Evolutionary conservation across 2,113 vertebrate genomes (phyloP), one percentile per base, ranked within the genome.

Genomic region (Rana temporaria): DNA sequence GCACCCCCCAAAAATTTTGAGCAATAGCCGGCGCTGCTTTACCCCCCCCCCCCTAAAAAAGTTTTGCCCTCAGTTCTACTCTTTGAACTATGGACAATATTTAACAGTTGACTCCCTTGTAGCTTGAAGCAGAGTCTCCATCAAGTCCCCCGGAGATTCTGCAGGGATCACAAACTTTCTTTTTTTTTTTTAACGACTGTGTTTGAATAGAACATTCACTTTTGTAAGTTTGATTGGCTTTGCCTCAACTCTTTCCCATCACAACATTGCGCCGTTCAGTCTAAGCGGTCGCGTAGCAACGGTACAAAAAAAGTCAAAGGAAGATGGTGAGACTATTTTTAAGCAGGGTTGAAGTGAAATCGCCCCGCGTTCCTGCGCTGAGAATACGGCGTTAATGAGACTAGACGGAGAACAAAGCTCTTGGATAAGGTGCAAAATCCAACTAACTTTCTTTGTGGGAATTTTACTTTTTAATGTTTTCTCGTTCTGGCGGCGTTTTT

Each of bases 371-470:
- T 19, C 63, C 60, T 77, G n/a, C 34, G 9, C 38, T 38, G 17
- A 71, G 6, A 34, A 60, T 55, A 56, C 15, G 15, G 48, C 63
- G 65, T 55, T 56, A 38, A 75, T 75, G 18, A 30, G n/a, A 38
- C 56, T 34, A 19, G 26, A 62, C 17, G 4, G 48, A 68, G 26
- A 68, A 79, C 64, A 79, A 55, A 22, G 77, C 64, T 69, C 42
- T 69, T 59, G 64, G 77, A 79, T 68, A 67, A 59, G 66, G 65
- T 59, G 22, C 55, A 79, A 34, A 34, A 66, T 75, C 63, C 65
- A 59, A 56, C 65, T 38, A 56, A 30, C 59, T 69, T 38, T 79
- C 76, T 62, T 48, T 62, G 38, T 81, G 79, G 79, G 53, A 81
- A 71, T 71, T 30, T 48, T 55, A 55, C 24, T 52, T 32, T 71